Evolutionary conservation across 1,140 invertebrate species (phyloP).

Genomic region (Geopemphigus sp.): DNA sequence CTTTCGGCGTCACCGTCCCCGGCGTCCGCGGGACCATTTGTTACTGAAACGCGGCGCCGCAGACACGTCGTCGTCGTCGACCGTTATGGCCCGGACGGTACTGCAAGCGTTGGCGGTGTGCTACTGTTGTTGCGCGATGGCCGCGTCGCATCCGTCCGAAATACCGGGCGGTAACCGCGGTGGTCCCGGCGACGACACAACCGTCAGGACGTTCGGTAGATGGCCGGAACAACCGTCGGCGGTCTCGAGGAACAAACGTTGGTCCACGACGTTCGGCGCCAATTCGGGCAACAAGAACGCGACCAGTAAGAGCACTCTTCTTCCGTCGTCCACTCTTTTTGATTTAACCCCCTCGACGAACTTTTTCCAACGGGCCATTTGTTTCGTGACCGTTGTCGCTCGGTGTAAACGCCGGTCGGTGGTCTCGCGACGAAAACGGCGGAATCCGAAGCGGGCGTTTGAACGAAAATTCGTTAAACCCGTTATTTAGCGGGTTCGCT

Average conservation of each 20-base stretch:
- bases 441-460: too few relatives aligned
- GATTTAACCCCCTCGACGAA: too few relatives aligned
- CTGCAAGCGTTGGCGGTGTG: not conserved
- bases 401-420: too few relatives aligned
- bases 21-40: slow-evolving; percentile 2
- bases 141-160: not conserved
- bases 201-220: not conserved
- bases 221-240: not conserved
- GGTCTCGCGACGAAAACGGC: too few relatives aligned
- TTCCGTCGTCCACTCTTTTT: too few relatives aligned
- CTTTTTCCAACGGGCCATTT: too few relatives aligned
- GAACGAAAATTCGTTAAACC: too few relatives aligned
- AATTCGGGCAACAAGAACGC: slow-evolving; percentile 14
- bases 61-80: slow-evolving; percentile 7
- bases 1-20: not conserved
- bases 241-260: slow-evolving; percentile 8
- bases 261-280: slow-evolving; percentile 44
- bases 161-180: not conserved
- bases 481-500: too few relatives aligned
- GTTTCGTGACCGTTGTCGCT: too few relatives aligned
- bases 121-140: not conserved
- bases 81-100: slow-evolving; percentile 26
- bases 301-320: too few relatives aligned
- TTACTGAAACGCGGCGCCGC: slow-evolving; percentile 1
- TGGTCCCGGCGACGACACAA: not conserved